Conservation (phyloP, 2,888 invertebrate genomes). For the Caenorhabditis doughertyi region DNA sequence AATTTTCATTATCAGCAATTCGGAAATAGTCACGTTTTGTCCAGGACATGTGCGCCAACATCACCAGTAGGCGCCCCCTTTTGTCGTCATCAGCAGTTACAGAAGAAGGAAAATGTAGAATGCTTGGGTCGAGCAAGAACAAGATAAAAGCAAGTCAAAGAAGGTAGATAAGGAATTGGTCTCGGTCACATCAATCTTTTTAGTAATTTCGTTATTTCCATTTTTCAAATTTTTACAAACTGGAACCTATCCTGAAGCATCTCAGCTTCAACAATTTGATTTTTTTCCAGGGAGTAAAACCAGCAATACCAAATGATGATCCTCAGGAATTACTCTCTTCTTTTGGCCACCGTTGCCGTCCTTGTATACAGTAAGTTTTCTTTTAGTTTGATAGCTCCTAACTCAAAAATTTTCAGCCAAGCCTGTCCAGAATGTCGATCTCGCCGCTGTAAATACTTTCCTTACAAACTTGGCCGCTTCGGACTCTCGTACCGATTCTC, state of each 20-base stretch:
- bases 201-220: background rate
- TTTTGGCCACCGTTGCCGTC: conserved; percentile 23
- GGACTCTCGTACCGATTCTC: conserved; percentile 56
- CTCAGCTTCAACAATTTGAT: no score
- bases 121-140: conserved; percentile 33
- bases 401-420: conserved; percentile 21
- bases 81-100: conserved; percentile 57
- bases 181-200: conserved; percentile 17
- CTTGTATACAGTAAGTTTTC: conserved; percentile 46
- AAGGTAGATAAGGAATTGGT: conserved; percentile 50
- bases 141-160: conserved; percentile 45
- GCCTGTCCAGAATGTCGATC: conserved; percentile 59
- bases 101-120: conserved; percentile 24
- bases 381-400: background rate
- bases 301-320: conserved; percentile 44
- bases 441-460: conserved; percentile 64
- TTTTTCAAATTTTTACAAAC: background rate
- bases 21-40: conserved; percentile 57
- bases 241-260: background rate
- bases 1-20: conserved; percentile 39
- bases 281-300: conserved; percentile 42
- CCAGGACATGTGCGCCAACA: conserved; percentile 59
- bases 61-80: conserved; percentile 50
- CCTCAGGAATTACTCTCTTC: conserved; percentile 43
- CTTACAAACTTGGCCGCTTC: conserved; percentile 45